phyloP scores from a whole-genome alignment of 1,140 invertebrate species.

The Tetraneura akinire region DNA sequence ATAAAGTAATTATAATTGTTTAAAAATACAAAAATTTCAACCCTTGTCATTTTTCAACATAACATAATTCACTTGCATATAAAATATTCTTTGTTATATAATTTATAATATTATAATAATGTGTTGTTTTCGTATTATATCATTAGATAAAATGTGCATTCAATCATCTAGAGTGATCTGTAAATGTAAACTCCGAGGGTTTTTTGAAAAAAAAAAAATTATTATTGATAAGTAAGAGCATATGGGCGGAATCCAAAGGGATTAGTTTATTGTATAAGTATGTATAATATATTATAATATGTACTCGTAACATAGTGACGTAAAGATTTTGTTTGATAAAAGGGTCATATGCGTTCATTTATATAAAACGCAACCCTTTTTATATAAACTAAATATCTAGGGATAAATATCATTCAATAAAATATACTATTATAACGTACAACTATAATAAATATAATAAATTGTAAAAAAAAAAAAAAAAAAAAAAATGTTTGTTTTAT shows the following conservation, averaged over 20 bases:
- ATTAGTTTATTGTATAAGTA: slow-evolving; percentile 1
- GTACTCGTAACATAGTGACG: not conserved
- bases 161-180: slow-evolving; percentile 27
- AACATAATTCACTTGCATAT: not conserved
- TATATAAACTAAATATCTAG: not conserved
- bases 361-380: slow-evolving; percentile 20
- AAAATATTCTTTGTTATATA: not conserved
- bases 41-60: no score
- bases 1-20: slow-evolving; percentile 33
- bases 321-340: slow-evolving; percentile 25
- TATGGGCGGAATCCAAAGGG: not conserved
- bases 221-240: not conserved
- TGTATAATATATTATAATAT: no score
- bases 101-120: not conserved
- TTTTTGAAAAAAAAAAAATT: slow-evolving; percentile 22
- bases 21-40: not conserved
- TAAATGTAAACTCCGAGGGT: slow-evolving; percentile 11
- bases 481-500: not conserved
- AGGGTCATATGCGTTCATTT: not conserved
- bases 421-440: not conserved
- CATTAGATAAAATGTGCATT: not conserved
- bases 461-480: no score
- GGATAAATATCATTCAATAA: not conserved
- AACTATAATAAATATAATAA: slow-evolving; percentile 16
- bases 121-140: not conserved